Evolutionary conservation across 2,797 vertebrate species (phyloP).

Genomic region (Gila robusta): DNA sequence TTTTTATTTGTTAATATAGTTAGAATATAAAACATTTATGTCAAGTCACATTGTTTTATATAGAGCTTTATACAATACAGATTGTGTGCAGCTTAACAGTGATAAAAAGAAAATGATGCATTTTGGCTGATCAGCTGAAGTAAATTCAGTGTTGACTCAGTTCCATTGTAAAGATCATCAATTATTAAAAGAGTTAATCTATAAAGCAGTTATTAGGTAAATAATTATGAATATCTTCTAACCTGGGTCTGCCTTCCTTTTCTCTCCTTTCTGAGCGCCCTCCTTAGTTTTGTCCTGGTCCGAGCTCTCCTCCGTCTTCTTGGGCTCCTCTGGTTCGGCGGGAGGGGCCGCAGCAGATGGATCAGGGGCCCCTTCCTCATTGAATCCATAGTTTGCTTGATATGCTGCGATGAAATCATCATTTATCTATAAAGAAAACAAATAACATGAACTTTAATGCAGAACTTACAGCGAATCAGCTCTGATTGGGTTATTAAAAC

Average conservation of each 20-base stretch:
- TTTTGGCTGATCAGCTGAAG: too few species aligned
- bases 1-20: background rate
- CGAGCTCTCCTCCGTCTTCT: constrained; percentile 54
- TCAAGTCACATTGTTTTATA: background rate
- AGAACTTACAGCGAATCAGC: background rate
- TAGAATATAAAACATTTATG: background rate
- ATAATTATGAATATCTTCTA: constrained; percentile 11
- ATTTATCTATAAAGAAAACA: constrained; percentile 82
- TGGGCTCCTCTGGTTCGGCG: constrained; percentile 42
- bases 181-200: background rate
- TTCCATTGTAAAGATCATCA: background rate
- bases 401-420: constrained; percentile 96
- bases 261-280: constrained; percentile 86
- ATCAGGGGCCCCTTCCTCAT: constrained; percentile 75
- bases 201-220: background rate
- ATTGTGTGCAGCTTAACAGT: background rate
- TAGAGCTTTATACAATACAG: background rate
- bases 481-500: background rate
- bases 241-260: constrained; percentile 92
- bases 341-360: constrained; percentile 71
- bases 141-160: background rate
- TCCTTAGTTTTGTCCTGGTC: constrained; percentile 64
- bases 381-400: constrained; percentile 94
- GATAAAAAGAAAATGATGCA: background rate
- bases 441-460: background rate